Conservation (phyloP, 2,888 invertebrate genomes). For the Apotomis capreana region DNA sequence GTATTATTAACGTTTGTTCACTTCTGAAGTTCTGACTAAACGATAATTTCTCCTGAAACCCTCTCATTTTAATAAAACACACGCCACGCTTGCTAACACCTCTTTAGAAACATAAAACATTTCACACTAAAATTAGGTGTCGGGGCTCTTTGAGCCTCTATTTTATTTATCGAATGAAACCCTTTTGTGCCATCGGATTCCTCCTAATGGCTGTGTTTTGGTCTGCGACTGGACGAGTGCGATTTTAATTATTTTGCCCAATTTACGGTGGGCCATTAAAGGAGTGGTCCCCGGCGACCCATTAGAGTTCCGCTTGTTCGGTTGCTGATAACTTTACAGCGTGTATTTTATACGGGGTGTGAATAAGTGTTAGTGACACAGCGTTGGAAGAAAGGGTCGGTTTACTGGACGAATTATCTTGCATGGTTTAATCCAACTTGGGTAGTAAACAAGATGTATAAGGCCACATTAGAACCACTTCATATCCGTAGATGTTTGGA, state of each 20-base stretch:
- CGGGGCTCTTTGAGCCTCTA: conserved; percentile 55
- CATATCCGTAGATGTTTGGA: too few relatives aligned
- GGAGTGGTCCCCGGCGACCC: conserved; percentile 75
- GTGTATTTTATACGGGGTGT: conserved; percentile 71
- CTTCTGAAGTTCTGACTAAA: not conserved
- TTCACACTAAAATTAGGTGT: conserved; percentile 42
- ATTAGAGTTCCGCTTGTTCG: conserved; percentile 70
- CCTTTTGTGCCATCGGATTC: conserved; percentile 68
- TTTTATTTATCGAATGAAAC: conserved; percentile 78
- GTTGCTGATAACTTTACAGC: conserved; percentile 80
- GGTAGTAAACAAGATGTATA: too few relatives aligned
- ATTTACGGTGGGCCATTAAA: conserved; percentile 83
- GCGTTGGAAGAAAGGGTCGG: conserved; percentile 11
- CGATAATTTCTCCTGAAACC: conserved; percentile 3
- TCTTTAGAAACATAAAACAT: conserved; percentile 36
- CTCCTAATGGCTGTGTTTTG: conserved; percentile 78
- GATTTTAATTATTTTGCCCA: conserved; percentile 83
- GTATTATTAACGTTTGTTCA: not conserved
- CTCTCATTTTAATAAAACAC: conserved; percentile 23
- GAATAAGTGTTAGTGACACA: conserved; percentile 68
- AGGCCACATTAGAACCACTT: too few relatives aligned
- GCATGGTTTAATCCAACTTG: too few relatives aligned
- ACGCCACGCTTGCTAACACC: conserved; percentile 5
- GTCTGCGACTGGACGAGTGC: conserved; percentile 69
- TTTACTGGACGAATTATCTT: not conserved